Conservation (phyloP, 2,797 vertebrate species). For the Sphenodon punctatus region DNA sequence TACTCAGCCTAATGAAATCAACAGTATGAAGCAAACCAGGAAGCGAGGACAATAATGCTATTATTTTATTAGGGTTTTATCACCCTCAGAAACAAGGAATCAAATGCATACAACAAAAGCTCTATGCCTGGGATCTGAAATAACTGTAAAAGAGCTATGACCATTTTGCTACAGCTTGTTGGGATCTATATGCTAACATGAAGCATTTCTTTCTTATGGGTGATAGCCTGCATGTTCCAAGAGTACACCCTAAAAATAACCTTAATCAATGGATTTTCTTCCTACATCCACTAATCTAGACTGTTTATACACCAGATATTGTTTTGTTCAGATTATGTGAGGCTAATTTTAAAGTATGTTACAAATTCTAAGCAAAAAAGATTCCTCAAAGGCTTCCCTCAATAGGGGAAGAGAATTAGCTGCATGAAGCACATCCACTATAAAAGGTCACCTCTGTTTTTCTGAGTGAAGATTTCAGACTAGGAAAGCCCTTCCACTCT, state of each 20-base stretch:
- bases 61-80: neutral
- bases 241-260: neutral
- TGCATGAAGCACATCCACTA: neutral
- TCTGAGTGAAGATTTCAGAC: neutral
- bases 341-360: neutral
- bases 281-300: neutral
- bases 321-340: neutral
- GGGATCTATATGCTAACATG: neutral
- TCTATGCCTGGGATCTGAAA: neutral
- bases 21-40: neutral
- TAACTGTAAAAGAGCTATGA: neutral
- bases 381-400: neutral
- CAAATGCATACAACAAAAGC: neutral
- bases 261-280: neutral
- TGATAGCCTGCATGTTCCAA: neutral
- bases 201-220: neutral
- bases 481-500: neutral
- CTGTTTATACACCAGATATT: neutral
- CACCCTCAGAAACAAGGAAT: neutral
- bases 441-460: neutral
- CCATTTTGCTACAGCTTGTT: neutral
- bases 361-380: neutral
- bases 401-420: neutral
- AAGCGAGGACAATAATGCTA: neutral
- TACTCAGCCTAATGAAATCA: neutral